phyloP scores from a whole-genome alignment of 2,888 invertebrate genomes.

The Heliconius erato region DNA sequence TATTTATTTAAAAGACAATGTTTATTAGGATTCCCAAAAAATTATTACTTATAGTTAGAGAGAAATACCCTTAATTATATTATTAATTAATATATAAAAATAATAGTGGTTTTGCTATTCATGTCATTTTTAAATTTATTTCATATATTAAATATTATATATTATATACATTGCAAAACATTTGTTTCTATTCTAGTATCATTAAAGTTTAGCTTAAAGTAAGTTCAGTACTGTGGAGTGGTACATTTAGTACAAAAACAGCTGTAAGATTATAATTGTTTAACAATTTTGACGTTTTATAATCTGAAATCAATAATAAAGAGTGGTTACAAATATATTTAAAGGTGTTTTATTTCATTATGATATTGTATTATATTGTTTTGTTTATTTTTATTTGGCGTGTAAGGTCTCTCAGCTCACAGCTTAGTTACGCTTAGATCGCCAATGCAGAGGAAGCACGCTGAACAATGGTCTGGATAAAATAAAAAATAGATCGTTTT shows the following conservation, averaged over 20 bases:
- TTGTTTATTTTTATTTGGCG: not conserved
- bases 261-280: conserved; percentile 65
- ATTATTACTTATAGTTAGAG: not conserved
- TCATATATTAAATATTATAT: conserved; percentile 6
- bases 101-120: not conserved
- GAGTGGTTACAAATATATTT: conserved; percentile 67
- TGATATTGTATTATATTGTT: not conserved
- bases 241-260: conserved; percentile 82
- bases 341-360: conserved; percentile 25
- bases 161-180: conserved; percentile 47
- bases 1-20: not conserved
- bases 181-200: conserved; percentile 47
- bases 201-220: conserved; percentile 54
- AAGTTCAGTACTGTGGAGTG: conserved; percentile 72
- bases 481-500: too few species aligned
- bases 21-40: conserved; percentile 5
- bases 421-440: too few species aligned
- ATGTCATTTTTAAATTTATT: conserved; percentile 1
- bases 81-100: not conserved
- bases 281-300: conserved; percentile 73
- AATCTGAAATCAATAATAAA: conserved; percentile 81
- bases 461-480: too few species aligned
- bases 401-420: too few species aligned
- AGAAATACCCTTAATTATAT: not conserved
- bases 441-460: too few species aligned